phyloP scores from a whole-genome alignment of 2,113 vertebrate species.

The Crotalus tigris region DNA sequence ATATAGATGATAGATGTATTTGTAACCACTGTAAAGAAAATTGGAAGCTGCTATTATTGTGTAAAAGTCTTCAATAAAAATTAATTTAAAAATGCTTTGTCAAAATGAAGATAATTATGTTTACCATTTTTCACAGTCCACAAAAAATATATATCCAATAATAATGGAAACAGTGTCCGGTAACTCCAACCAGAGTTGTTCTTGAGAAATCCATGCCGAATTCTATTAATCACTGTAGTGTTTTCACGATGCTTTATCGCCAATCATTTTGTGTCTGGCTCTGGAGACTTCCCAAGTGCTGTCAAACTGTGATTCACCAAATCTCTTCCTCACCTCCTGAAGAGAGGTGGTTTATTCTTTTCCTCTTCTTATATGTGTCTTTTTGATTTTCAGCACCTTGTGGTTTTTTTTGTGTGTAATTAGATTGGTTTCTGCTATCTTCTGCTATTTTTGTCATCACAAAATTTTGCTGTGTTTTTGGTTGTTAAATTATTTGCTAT shows the following conservation, averaged over 20 bases:
- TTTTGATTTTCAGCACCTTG: background rate
- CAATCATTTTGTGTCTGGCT: background rate
- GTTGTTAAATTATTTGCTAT: background rate
- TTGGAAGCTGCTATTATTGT: background rate
- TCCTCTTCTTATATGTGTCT: background rate
- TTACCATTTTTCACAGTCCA: background rate
- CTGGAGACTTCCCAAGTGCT: background rate
- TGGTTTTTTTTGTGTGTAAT: background rate
- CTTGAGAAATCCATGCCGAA: background rate
- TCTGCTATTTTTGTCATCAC: background rate
- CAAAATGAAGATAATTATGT: background rate
- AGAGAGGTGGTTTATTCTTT: background rate
- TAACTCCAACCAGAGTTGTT: background rate
- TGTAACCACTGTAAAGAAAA: background rate
- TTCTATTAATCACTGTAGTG: background rate
- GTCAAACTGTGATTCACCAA: background rate
- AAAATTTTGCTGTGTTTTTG: background rate
- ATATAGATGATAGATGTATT: background rate
- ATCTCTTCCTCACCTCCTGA: background rate
- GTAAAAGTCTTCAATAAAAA: background rate
- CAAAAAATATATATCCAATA: background rate
- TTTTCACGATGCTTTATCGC: background rate
- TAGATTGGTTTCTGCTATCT: background rate
- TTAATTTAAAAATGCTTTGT: background rate
- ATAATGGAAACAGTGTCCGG: background rate